These are phyloP conservation scores for Acholoe squamosa DNA, from an alignment of 2,888 invertebrate species.

Conservation along the genomic window DNA sequence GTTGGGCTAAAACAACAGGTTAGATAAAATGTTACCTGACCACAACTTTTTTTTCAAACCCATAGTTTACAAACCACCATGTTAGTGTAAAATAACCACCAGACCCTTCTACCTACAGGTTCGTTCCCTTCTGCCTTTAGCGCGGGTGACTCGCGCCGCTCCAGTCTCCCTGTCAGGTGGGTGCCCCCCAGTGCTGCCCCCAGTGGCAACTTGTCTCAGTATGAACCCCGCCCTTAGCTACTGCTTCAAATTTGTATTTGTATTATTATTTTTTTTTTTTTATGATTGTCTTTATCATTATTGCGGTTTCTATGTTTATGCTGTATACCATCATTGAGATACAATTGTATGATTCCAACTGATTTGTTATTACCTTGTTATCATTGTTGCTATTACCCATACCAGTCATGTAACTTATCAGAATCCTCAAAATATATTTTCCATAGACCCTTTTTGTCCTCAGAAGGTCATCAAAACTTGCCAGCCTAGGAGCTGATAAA, in stretches of 20 bases:
- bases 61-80: too few relatives aligned
- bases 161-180: conserved; percentile 54
- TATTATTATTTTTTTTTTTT: too few relatives aligned
- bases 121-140: conserved; percentile 59
- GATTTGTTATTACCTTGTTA: neutral
- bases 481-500: too few relatives aligned
- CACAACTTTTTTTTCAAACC: too few relatives aligned
- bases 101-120: conserved; percentile 34
- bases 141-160: conserved; percentile 44
- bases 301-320: too few relatives aligned
- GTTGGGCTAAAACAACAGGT: too few relatives aligned
- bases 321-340: too few relatives aligned
- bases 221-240: neutral
- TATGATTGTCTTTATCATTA: too few relatives aligned
- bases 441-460: neutral
- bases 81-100: neutral
- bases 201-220: neutral
- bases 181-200: neutral
- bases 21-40: too few relatives aligned
- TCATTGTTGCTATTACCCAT: neutral
- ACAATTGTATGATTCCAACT: too few relatives aligned
- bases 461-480: neutral
- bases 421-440: neutral
- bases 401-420: neutral
- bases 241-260: too few relatives aligned